Evolutionary conservation across 1,140 invertebrate genomes (phyloP), one percentile per base, ranked within the genome.

Genomic region (Drosophila ogumai): DNA sequence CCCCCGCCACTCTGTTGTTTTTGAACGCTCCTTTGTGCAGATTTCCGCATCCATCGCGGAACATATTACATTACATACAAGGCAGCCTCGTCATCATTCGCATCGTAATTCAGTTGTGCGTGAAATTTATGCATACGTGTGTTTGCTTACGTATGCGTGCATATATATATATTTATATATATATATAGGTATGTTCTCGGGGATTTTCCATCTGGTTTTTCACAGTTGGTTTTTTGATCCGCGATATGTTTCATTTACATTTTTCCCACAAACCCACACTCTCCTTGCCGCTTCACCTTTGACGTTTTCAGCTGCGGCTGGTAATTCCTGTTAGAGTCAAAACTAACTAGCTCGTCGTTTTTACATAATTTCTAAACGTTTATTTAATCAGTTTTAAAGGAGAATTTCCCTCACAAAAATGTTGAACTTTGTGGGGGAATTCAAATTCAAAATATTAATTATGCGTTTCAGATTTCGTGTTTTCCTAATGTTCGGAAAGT

Each of bases 111-210:
- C 84, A 90, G 77, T 90, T 88, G 85, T 81, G 84, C 81, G 84
- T 88, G 61, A 88, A 88, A 88, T 88, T 85, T 88, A 88, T 75
- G 74, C 74, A 76, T 76, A 76, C 74, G 74, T 76, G 49, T 75
- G 73, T 58, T 34, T 73, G 55, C 46, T 50, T 40, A 50, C 49
- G 49, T 57, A 57, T 28, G 15, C 28, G 43, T 55, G 9, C 31
- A 38, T 5, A 36, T 40, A 58, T 19, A 15, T 32, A 46, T 38
- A 22, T 52, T 5, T 31, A 28, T 32, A 7, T 17, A 41, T 25
- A n/a, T 52, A 10, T 58, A 28, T 52, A n/a, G 49, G 32, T 73
- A 28, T 41, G 28, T 43, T 12, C 49, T 17, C n/a, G 49, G 38
- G 32, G 72, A 12, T 75, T 31, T 41, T 72, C 38, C 72, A 76